These are phyloP conservation scores for Epinotia nisella DNA, from an alignment of 2,888 invertebrate species.

Conservation along the genomic window DNA sequence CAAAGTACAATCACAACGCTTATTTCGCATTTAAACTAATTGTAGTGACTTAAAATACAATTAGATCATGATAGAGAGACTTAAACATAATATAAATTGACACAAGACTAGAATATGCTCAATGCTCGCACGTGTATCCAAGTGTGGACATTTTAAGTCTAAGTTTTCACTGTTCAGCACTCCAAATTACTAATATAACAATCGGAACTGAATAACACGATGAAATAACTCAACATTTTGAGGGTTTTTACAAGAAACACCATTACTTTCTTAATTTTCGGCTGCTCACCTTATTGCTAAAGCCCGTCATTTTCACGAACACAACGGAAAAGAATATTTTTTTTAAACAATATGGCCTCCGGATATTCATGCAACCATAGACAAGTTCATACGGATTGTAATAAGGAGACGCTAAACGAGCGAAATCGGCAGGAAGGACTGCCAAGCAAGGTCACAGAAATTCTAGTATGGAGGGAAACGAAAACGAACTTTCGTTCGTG, in stretches of 20 bases:
- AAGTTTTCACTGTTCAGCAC: constrained; percentile 15
- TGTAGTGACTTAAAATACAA: constrained; percentile 45
- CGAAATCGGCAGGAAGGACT: too few relatives aligned
- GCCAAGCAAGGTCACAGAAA: too few relatives aligned
- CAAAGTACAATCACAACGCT: not conserved
- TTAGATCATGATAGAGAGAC: constrained; percentile 11
- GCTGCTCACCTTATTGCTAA: constrained; percentile 90
- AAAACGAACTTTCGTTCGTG: too few relatives aligned
- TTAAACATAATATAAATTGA: constrained; percentile 7
- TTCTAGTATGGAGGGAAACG: too few relatives aligned
- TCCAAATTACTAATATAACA: constrained; percentile 27
- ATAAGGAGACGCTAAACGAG: too few relatives aligned
- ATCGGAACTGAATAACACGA: not conserved
- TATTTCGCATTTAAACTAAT: not conserved
- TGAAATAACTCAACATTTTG: constrained; percentile 12
- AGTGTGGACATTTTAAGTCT: constrained; percentile 29
- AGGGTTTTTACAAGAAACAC: constrained; percentile 15
- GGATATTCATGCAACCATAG: constrained; percentile 58
- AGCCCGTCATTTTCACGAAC: constrained; percentile 91
- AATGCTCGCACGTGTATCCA: constrained; percentile 51
- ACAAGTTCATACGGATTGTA: constrained; percentile 21
- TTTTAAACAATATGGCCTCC: constrained; percentile 81
- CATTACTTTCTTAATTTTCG: constrained; percentile 50
- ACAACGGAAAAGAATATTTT: constrained; percentile 87
- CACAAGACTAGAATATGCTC: constrained; percentile 15